Evolutionary conservation across 2,888 invertebrate genomes (phyloP).

Genomic region (Drosophila subsilvestris): DNA sequence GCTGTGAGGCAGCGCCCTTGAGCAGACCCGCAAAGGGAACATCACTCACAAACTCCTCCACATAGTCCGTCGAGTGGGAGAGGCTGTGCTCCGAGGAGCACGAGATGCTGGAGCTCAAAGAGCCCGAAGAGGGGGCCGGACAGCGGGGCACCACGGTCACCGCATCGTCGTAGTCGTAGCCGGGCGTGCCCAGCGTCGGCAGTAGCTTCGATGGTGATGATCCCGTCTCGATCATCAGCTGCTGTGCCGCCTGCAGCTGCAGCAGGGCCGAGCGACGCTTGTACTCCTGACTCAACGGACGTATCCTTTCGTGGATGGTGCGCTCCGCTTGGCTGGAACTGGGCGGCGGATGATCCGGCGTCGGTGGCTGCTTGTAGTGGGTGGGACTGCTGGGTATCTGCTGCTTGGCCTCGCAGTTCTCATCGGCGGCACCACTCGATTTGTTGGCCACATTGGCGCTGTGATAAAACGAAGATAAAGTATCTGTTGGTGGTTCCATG

Average conservation of each 20-base stretch:
- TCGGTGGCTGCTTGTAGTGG: slow-evolving; percentile 95
- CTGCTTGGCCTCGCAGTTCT: slow-evolving; percentile 83
- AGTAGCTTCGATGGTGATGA: slow-evolving; percentile 76
- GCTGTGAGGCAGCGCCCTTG: slow-evolving; percentile 88
- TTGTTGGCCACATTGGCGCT: slow-evolving; percentile 65
- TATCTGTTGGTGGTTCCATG: fast-evolving
- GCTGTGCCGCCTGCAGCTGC: slow-evolving; percentile 75
- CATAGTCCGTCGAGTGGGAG: slow-evolving; percentile 88
- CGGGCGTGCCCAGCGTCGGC: slow-evolving; percentile 64
- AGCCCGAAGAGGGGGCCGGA: slow-evolving; percentile 86
- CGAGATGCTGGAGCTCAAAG: slow-evolving; percentile 89
- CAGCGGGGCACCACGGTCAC: slow-evolving; percentile 77
- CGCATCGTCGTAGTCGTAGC: slow-evolving; percentile 76
- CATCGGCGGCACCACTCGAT: slow-evolving; percentile 61
- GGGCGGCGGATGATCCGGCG: slow-evolving; percentile 97
- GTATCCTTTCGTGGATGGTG: slow-evolving; percentile 94
- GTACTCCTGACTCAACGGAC: slow-evolving; percentile 93
- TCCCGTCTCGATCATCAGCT: slow-evolving; percentile 75
- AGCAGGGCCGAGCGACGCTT: slow-evolving; percentile 76
- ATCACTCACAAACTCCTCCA: slow-evolving; percentile 93
- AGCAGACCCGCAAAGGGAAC: slow-evolving; percentile 93
- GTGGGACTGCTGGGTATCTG: slow-evolving; percentile 91
- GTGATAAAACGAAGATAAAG: background rate
- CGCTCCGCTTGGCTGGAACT: slow-evolving; percentile 94
- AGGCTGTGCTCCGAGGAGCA: slow-evolving; percentile 89